These are phyloP conservation scores for Palloptera scutellata DNA, from an alignment of 2,888 invertebrate species.

Conservation along the genomic window DNA sequence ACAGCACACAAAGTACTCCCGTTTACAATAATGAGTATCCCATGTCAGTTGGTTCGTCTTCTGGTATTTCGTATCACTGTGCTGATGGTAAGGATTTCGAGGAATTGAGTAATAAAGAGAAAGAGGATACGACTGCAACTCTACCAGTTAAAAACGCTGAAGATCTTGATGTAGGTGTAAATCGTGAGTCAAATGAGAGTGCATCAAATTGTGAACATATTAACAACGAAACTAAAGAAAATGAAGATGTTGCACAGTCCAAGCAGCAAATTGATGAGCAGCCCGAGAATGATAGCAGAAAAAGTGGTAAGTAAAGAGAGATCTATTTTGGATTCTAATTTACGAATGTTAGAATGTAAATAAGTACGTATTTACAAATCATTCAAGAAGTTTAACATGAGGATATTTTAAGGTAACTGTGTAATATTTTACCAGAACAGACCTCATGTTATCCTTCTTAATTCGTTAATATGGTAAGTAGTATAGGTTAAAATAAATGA, in stretches of 20 bases:
- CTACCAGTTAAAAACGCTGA: too few relatives aligned
- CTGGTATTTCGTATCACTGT: constrained; percentile 51
- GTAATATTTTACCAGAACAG: too few relatives aligned
- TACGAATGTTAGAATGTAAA: too few relatives aligned
- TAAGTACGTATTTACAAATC: too few relatives aligned
- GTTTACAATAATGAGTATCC: constrained; percentile 54
- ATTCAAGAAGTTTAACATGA: too few relatives aligned
- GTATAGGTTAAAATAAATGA: too few relatives aligned
- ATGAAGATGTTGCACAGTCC: constrained; percentile 7
- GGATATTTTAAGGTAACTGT: too few relatives aligned
- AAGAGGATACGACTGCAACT: constrained; percentile 1
- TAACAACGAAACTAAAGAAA: background rate
- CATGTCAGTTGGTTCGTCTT: constrained; percentile 54
- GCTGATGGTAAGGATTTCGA: constrained; percentile 49
- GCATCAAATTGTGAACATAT: background rate
- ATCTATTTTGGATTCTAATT: too few relatives aligned
- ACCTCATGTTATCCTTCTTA: too few relatives aligned
- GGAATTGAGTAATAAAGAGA: constrained; percentile 31
- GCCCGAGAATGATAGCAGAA: background rate
- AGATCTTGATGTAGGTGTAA: background rate
- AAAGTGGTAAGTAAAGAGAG: background rate
- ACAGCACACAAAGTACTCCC: constrained; percentile 52
- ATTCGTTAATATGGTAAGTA: too few relatives aligned
- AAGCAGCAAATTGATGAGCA: constrained; percentile 14
- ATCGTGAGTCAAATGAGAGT: background rate